A percentile compares a stretch with the other conserved stretches of the same genome.
Evolutionary conservation across 1,140 invertebrate genomes (phyloP).

Genomic region (Heliconius hewitsoni): DNA sequence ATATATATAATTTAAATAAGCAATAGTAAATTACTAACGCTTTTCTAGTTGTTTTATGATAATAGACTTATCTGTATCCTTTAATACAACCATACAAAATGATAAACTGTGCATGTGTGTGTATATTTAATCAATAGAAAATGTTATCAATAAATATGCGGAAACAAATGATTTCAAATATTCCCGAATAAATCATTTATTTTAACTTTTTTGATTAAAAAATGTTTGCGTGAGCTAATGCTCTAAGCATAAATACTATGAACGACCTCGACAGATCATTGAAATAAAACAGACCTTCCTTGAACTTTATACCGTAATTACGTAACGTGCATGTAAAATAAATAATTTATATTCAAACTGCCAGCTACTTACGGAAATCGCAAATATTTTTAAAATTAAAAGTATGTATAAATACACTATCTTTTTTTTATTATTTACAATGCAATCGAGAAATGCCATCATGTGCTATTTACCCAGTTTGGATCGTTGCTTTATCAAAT

Average conservation of each 20-base stretch:
- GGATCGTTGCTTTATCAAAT: too few relatives aligned
- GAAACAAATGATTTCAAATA: too few relatives aligned
- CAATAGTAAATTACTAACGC: too few relatives aligned
- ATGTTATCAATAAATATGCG: too few relatives aligned
- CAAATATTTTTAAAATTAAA: not conserved
- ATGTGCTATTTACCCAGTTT: too few relatives aligned
- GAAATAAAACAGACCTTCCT: not conserved
- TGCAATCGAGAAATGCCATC: too few relatives aligned
- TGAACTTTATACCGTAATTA: conserved; percentile 3
- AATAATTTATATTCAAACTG: not conserved
- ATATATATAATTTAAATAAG: not conserved
- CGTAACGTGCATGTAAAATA: not conserved
- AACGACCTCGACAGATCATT: not conserved
- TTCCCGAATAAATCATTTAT: not conserved
- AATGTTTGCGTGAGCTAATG: not conserved
- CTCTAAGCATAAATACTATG: not conserved
- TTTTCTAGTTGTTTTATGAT: too few relatives aligned
- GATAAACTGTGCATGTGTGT: not conserved
- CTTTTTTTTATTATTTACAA: too few relatives aligned
- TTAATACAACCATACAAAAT: not conserved
- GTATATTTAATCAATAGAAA: too few relatives aligned
- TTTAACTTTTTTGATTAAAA: not conserved
- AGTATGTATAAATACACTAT: not conserved
- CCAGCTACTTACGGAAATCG: not conserved
- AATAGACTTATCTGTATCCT: not conserved